phyloP scores from a whole-genome alignment of 2,113 vertebrate genomes.

The Aptenodytes forsteri region DNA sequence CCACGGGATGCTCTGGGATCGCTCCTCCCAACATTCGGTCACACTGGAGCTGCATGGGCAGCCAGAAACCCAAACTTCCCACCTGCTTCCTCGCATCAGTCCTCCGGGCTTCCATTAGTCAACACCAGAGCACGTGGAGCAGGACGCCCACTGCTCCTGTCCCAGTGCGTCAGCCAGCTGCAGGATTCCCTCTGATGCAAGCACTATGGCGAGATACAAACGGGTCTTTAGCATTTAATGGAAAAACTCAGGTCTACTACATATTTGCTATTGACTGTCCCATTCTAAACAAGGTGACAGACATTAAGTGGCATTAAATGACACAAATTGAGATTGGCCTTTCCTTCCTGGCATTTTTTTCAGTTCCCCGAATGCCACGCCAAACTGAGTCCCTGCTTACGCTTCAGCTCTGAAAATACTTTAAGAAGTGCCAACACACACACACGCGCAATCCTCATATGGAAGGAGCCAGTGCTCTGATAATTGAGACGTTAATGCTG shows the following conservation, averaged over 20 bases:
- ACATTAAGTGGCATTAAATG: not conserved
- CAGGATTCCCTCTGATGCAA: not conserved
- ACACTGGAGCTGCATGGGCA: not conserved
- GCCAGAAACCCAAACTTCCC: not conserved
- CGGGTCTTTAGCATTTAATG: not conserved
- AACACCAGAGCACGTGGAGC: not conserved
- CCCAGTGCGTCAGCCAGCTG: not conserved
- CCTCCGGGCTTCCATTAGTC: not conserved
- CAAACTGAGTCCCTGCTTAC: not conserved
- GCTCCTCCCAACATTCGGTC: not conserved
- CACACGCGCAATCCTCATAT: rapidly evolving
- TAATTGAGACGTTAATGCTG: not conserved
- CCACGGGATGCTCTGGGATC: not conserved
- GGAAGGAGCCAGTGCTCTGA: not conserved
- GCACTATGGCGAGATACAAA: rapidly evolving
- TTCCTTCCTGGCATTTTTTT: not conserved
- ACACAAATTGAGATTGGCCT: not conserved
- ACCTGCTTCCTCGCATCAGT: not conserved
- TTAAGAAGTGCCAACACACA: not conserved
- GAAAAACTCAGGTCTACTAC: not conserved
- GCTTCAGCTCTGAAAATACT: not conserved
- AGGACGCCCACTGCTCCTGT: not conserved
- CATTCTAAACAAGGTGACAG: not conserved
- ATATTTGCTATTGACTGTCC: not conserved
- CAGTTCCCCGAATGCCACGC: not conserved